Evolutionary conservation across 2,797 vertebrate species (phyloP), one percentile per base, ranked within the genome.

Genomic region (Lerista edwardsae): DNA sequence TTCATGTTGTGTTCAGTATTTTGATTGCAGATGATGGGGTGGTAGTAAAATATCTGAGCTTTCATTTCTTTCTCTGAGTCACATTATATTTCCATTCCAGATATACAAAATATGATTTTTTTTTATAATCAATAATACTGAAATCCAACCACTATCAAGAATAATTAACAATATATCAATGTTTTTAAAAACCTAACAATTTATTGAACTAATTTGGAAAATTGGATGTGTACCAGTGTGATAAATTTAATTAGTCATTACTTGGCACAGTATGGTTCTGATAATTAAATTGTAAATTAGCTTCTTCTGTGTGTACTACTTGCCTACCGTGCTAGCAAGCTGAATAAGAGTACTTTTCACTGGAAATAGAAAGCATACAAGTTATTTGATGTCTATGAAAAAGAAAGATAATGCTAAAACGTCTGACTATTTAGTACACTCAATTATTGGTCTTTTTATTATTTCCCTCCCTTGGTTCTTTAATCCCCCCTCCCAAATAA

Each of bases 391-490:
- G 62, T 15, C 3, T 27, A 29, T 23, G 10, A 17, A 57, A 80
- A 23, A 29, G 4, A 27, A 27, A 55, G 1, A 23, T 47, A n/a
- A 67, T 36, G 36, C 34, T 14, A 5, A 34, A 68, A 31, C 6
- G 62, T 74, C 80, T 41, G 64, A 44, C 21, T 67, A 25, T 36
- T 25, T 17, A 76, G 4, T 29, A 14, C n/a, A 36, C 25, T 69
- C 31, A 82, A 57, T 81, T 64, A 76, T 87, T 82, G 47, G 72
- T 88, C 65, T 90, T 91, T 44, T 79, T 31, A n/a, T 74, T 27
- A 39, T 47, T 31, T 75, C 29, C 15, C 3, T 23, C 2, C 68
- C 84, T 27, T 84, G 85, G 39, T 55, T 84, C 79, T 92, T 90
- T 90, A 80, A 78, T 61, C 72, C 44, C 71, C 25, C 39, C 25